Evolutionary conservation across 2,113 vertebrate genomes (phyloP), one percentile per base, ranked within the genome.

Genomic region (Sterna hirundo): DNA sequence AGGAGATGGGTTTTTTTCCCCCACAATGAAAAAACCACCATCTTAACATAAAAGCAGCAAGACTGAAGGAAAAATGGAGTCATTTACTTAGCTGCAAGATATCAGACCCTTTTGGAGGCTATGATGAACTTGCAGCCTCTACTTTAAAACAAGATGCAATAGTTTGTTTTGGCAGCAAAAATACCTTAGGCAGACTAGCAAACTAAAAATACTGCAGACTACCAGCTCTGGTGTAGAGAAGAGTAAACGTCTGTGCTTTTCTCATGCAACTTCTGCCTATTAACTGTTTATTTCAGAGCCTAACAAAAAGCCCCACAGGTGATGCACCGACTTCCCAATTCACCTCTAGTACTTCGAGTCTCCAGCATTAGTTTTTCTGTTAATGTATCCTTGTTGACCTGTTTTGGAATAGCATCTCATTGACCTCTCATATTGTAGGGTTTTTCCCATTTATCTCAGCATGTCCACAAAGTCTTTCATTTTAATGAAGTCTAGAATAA

Each of bases 171-270:
- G 14, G 38, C 29, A 62, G 20, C 9, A 91, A 83, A 92, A 83
- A 46, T 22, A 68, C 22, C 1, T 2, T 2, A 49, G 40, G 25
- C 46, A 76, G 16, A 26, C 11, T 62, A 52, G 25, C 49, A 79
- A 13, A 32, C 10, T 70, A 44, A 81, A 86, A 74, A 38, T 68
- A 55, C 8, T 4, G 2, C 29, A 52, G 25, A 11, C 19, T 40
- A 71, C 34, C 25, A 65, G 44, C 5, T 66, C 27, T 46, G 40
- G 13, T 27, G 15, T 30, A 77, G n/a, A 89, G 12, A 84, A 46
- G 14, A 81, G 13, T 57, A 80, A 68, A 27, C 0, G 0, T 5
- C 26, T 54, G 14, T 68, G 21, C 0, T n/a, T 42, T 79, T 30
- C n/a, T 21, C 21, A 10, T 86, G 30, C 34, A 42, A 3, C 19